These are phyloP conservation scores for Philhelius pedissequus DNA, from an alignment of 2,888 invertebrate genomes.

Conservation along the genomic window DNA sequence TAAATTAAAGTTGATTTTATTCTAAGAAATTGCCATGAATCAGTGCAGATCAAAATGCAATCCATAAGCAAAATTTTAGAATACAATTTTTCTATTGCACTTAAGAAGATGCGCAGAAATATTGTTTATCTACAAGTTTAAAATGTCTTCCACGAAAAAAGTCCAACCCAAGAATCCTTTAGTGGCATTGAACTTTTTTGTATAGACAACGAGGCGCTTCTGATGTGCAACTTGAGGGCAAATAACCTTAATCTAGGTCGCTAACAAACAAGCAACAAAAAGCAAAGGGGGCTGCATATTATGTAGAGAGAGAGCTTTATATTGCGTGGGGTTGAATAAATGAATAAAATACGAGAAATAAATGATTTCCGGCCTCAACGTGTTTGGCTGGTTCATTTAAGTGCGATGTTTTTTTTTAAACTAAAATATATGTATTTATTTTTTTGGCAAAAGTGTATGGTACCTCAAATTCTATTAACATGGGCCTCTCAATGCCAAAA, in stretches of 20 bases:
- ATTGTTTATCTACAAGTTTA: background rate
- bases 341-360: constrained; percentile 46
- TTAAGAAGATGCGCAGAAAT: background rate
- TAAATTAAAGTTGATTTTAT: background rate
- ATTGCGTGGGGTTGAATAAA: constrained; percentile 40
- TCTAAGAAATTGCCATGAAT: constrained; percentile 50
- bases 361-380: constrained; percentile 47
- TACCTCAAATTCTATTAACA: constrained; percentile 29
- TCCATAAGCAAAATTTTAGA: background rate
- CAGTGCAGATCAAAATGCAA: constrained; percentile 45
- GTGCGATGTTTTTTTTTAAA: background rate
- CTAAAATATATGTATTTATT: background rate
- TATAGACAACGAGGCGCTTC: constrained; percentile 28
- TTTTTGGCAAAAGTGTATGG: constrained; percentile 37
- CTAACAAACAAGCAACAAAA: constrained; percentile 22
- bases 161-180: constrained; percentile 4
- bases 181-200: constrained; percentile 59
- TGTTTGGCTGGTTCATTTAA: constrained; percentile 7
- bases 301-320: constrained; percentile 14
- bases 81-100: background rate
- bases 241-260: constrained; percentile 63
- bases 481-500: constrained; percentile 10
- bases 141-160: background rate
- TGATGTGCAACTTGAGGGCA: constrained; percentile 8
- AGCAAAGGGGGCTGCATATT: background rate